phyloP scores from a whole-genome alignment of 2,797 vertebrate species.

The Discoglossus pictus region DNA sequence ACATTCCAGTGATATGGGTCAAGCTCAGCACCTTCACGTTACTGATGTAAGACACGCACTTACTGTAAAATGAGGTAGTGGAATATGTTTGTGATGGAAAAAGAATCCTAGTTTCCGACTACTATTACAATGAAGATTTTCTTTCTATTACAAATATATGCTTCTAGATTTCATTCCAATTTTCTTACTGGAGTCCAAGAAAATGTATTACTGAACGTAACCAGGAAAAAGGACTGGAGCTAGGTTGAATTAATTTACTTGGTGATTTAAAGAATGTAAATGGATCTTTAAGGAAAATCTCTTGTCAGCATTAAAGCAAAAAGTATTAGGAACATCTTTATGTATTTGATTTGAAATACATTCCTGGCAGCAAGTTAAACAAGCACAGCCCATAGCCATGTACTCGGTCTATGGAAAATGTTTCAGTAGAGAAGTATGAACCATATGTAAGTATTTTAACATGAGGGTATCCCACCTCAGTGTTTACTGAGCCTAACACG shows the following conservation, averaged over 20 bases:
- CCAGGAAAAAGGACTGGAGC: neutral
- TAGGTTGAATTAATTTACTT: neutral
- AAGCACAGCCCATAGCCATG: neutral
- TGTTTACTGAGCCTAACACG: neutral
- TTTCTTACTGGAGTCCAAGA: neutral
- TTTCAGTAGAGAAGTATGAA: neutral
- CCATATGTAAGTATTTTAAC: neutral
- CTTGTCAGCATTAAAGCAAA: neutral
- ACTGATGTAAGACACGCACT: constrained; percentile 16
- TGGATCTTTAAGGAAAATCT: constrained; percentile 2
- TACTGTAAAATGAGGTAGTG: constrained; percentile 19
- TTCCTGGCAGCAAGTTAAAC: neutral
- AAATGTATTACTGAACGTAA: neutral
- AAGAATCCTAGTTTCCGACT: neutral
- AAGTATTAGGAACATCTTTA: neutral
- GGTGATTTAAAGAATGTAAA: constrained; percentile 3
- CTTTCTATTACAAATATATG: neutral
- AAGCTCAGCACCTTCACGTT: neutral
- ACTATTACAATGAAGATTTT: neutral
- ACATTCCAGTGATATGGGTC: constrained; percentile 30
- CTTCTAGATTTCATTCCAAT: constrained; percentile 1
- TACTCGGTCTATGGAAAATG: neutral
- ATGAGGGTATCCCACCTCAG: neutral
- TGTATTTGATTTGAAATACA: neutral
- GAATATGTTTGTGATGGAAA: constrained; percentile 1